A percentile compares a stretch with the other conserved stretches of the same genome.
Evolutionary conservation across 2,113 vertebrate genomes (phyloP).

Genomic region (Galemys pyrenaicus): DNA sequence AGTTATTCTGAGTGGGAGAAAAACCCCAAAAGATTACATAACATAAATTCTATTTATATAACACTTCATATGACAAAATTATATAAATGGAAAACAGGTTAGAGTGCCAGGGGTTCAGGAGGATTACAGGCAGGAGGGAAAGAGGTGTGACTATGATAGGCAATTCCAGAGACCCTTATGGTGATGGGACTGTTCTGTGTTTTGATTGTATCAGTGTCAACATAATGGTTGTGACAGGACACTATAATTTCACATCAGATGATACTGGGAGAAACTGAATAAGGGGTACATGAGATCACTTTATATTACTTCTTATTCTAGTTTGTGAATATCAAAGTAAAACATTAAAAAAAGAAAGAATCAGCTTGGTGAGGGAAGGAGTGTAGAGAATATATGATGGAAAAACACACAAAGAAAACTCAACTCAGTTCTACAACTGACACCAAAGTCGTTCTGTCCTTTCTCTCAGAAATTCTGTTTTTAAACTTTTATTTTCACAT

Average conservation of each 20-base stretch:
- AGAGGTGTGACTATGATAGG: not conserved
- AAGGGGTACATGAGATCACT: not conserved
- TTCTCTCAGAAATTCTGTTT: conserved; percentile 7
- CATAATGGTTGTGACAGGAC: not conserved
- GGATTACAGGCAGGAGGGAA: not conserved
- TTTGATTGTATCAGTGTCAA: not conserved
- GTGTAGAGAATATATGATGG: conserved; percentile 32
- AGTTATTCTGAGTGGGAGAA: not conserved
- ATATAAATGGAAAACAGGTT: not conserved
- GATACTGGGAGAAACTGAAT: not conserved
- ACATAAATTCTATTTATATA: not conserved
- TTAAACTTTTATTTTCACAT: conserved; percentile 28
- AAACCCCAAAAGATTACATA: not conserved
- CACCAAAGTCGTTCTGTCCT: not conserved
- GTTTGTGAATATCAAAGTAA: not conserved
- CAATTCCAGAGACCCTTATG: not conserved
- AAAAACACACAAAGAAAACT: not conserved
- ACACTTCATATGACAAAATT: not conserved
- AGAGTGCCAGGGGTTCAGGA: not conserved
- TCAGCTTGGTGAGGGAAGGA: not conserved
- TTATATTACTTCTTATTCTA: not conserved
- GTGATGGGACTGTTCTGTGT: not conserved
- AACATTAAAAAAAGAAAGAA: not conserved
- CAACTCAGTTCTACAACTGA: not conserved
- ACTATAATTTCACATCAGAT: not conserved